Evolutionary conservation across 1,140 invertebrate species (phyloP).

Genomic region (Odontomachus brunneus): DNA sequence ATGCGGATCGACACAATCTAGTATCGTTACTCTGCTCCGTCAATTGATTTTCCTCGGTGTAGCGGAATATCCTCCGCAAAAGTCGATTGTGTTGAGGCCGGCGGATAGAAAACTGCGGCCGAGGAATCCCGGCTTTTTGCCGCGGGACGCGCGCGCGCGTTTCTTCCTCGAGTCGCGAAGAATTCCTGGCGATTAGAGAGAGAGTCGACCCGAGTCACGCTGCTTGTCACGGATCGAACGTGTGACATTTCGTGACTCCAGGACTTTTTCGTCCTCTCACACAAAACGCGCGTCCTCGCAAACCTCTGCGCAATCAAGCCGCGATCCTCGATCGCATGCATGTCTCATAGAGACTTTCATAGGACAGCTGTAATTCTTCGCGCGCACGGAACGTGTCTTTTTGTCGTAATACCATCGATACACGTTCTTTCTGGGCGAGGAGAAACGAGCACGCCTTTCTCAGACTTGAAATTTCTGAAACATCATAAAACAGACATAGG

Average conservation of each 20-base stretch:
- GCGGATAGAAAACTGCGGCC: neutral
- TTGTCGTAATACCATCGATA: neutral
- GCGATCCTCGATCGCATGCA: slow-evolving; percentile 4
- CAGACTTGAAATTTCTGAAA: too few species aligned
- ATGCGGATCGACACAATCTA: neutral
- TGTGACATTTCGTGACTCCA: slow-evolving; percentile 71
- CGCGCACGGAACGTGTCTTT: slow-evolving; percentile 6
- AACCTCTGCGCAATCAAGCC: slow-evolving; percentile 57
- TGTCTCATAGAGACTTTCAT: slow-evolving; percentile 13
- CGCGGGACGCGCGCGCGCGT: slow-evolving; percentile 27
- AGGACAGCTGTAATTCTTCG: neutral
- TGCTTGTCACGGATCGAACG: slow-evolving; percentile 58
- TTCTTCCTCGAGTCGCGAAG: slow-evolving; percentile 39
- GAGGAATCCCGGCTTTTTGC: slow-evolving; percentile 51
- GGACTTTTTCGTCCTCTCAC: slow-evolving; percentile 38
- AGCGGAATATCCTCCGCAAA: neutral
- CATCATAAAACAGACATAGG: neutral
- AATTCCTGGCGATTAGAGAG: slow-evolving; percentile 56
- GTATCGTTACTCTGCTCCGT: neutral
- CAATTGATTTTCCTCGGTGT: neutral
- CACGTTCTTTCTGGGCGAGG: neutral
- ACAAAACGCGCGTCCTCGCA: slow-evolving; percentile 53
- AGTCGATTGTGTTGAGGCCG: neutral
- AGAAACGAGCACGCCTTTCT: neutral
- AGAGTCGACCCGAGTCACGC: slow-evolving; percentile 61